Base-by-base conservation (phyloP, 2,797 vertebrate genomes). In the Chanos chanos region DNA sequence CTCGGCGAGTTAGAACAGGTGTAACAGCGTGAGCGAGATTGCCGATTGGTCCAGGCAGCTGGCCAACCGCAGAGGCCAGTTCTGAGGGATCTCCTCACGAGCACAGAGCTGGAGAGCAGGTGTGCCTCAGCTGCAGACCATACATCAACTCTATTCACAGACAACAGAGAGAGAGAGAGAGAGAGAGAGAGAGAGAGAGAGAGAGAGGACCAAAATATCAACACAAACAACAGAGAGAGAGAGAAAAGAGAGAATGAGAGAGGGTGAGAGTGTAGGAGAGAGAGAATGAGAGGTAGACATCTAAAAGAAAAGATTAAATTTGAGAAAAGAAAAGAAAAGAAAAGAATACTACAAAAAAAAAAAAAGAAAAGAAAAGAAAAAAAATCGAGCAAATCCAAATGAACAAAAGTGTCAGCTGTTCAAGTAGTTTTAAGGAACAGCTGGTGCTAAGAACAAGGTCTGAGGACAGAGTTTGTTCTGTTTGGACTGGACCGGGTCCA, bases 361-460 rank as follows among this genome's bases (percentile, higher is more conserved):
- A 76, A 79, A 74, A 76, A 77, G 70, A 52, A 43, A 54, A 68
- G 66, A 80, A 81, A 74, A 68, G 56, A n/a, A n/a, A n/a, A n/a
- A n/a, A n/a, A n/a, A n/a, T n/a, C n/a, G n/a, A n/a, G n/a, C n/a
- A n/a, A n/a, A n/a, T n/a, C n/a, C n/a, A n/a, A n/a, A n/a, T n/a
- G n/a, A 85, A 89, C 87, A 89, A 88, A 87, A 78, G 77, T 83
- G 84, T 89, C 85, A 89, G 87, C 86, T 90, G 88, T 87, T 81
- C 82, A 52, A 64, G 43, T 71, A n/a, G 78, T 85, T 83, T 86
- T 66, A 71, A 70, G 27, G 53, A 89, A 88, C 87, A 89, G 87
- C 85, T 88, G 88, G 83, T 89, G 85, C 86, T 82, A 87, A 85
- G 84, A 85, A 84, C 83, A 71, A 72, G 82, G 80, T 65, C n/a